A percentile compares a stretch with the other conserved stretches of the same genome.
Evolutionary conservation across 2,113 vertebrate genomes (phyloP).

Genomic region (Natator depressus): DNA sequence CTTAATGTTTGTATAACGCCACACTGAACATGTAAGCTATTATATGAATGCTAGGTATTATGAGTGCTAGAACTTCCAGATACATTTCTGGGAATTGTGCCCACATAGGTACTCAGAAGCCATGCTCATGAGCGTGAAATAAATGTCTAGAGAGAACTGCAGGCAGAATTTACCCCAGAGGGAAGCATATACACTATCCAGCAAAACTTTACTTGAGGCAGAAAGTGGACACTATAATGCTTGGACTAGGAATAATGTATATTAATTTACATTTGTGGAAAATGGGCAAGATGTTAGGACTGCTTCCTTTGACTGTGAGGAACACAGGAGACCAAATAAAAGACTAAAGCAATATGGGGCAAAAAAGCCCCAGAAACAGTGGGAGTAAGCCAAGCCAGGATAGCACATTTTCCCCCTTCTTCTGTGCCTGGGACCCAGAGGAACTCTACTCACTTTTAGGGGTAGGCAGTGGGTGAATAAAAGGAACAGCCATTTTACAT

Average conservation of each 20-base stretch:
- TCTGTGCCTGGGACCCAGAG: background rate
- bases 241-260: background rate
- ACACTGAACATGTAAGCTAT: background rate
- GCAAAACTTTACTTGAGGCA: background rate
- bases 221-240: background rate
- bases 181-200: background rate
- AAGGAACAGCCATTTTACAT: background rate
- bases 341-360: background rate
- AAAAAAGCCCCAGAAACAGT: background rate
- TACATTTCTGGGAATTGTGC: background rate
- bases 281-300: background rate
- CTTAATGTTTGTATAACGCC: background rate
- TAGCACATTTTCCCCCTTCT: background rate
- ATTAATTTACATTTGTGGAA: fast-evolving
- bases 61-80: background rate
- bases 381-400: background rate
- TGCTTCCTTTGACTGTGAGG: background rate
- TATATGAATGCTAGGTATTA: background rate
- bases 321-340: background rate
- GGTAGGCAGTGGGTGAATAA: background rate
- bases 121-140: background rate
- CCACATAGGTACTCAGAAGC: background rate
- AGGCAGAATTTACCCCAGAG: background rate
- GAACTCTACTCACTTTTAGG: background rate
- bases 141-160: background rate